phyloP scores from a whole-genome alignment of 1,140 invertebrate species.

The Panagrolaimus sp. region DNA sequence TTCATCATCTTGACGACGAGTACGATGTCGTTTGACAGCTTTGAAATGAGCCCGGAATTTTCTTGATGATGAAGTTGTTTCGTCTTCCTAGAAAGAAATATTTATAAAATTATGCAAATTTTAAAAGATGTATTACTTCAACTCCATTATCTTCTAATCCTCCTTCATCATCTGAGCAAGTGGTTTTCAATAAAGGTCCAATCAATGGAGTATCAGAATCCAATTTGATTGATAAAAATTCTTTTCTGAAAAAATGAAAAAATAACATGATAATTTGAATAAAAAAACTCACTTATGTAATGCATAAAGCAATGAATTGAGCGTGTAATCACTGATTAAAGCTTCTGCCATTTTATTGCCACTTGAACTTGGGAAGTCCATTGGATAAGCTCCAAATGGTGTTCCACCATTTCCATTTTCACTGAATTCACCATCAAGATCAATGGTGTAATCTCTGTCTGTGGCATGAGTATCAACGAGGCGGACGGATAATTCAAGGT shows the following conservation, averaged over 20 bases:
- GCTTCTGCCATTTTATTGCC: conserved; percentile 54
- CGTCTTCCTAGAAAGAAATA: background rate
- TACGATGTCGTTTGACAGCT: background rate
- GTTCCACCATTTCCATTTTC: conserved; percentile 34
- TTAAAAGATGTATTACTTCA: conserved; percentile 22
- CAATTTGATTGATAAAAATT: conserved; percentile 49
- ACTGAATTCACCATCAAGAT: conserved; percentile 32
- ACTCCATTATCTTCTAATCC: conserved; percentile 44
- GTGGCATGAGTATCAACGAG: conserved; percentile 52
- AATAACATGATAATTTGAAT: no score
- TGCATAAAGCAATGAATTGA: conserved; percentile 53
- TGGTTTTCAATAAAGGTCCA: conserved; percentile 53
- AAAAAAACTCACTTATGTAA: conserved; percentile 44
- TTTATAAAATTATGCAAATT: background rate
- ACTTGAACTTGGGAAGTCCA: conserved; percentile 43
- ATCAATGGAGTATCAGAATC: conserved; percentile 57
- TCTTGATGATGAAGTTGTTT: background rate
- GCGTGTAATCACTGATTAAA: conserved; percentile 50
- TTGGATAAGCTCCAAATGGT: conserved; percentile 56
- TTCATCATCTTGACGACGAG: conserved; percentile 30
- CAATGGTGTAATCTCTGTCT: conserved; percentile 50
- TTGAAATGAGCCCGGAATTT: background rate
- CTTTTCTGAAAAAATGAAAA: conserved; percentile 31
- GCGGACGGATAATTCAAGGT: conserved; percentile 48
- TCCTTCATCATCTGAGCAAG: conserved; percentile 46